phyloP scores from a whole-genome alignment of 2,113 vertebrate genomes.

The Vombatus ursinus region DNA sequence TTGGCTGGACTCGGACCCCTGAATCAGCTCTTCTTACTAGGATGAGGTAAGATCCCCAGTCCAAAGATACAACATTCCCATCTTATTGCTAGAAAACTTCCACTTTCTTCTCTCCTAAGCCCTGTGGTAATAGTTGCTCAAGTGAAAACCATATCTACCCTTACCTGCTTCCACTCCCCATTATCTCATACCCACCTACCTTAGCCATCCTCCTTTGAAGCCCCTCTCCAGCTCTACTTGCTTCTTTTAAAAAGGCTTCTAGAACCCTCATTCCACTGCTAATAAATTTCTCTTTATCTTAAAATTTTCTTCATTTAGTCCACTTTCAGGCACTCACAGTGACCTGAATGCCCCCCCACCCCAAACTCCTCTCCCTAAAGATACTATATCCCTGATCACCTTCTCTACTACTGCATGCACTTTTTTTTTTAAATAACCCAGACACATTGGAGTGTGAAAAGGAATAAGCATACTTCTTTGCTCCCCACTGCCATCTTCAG shows the following conservation, averaged over 20 bases:
- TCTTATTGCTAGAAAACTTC: neutral
- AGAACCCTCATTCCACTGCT: neutral
- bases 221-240: neutral
- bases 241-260: neutral
- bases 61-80: neutral
- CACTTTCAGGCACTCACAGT: neutral
- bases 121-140: neutral
- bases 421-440: neutral
- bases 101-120: neutral
- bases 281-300: neutral
- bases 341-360: neutral
- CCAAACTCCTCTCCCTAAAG: neutral
- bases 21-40: too few species aligned
- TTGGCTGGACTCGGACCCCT: neutral
- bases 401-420: neutral
- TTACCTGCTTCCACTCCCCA: neutral
- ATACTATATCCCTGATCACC: neutral
- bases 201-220: neutral
- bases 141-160: too few species aligned
- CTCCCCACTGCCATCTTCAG: neutral
- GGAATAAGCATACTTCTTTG: neutral
- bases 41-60: neutral
- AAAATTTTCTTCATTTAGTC: neutral
- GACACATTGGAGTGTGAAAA: neutral
- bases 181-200: neutral